Evolutionary conservation across 2,888 invertebrate genomes (phyloP).

Genomic region (Mantis religiosa): DNA sequence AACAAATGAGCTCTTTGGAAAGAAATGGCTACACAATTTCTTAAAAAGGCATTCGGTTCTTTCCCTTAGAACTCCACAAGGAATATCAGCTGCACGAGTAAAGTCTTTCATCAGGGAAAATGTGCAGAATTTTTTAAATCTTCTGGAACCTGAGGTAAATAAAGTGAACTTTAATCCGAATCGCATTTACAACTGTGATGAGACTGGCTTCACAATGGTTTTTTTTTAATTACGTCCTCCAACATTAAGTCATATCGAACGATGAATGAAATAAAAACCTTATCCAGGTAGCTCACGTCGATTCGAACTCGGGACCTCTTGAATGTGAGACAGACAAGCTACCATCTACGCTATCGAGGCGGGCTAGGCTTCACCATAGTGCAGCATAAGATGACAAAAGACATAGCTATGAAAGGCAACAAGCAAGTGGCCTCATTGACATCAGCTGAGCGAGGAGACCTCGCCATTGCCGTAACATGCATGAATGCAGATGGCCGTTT

Average conservation of each 20-base stretch:
- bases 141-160: background rate
- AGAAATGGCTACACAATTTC: constrained; percentile 29
- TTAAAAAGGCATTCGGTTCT: constrained; percentile 23
- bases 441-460: constrained; percentile 11
- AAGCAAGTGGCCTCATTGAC: constrained; percentile 6
- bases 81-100: constrained; percentile 24
- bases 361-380: too few relatives aligned
- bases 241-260: too few relatives aligned
- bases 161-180: background rate
- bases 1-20: background rate
- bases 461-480: too few relatives aligned
- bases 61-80: constrained; percentile 26
- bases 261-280: too few relatives aligned
- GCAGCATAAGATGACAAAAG: background rate
- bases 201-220: constrained; percentile 6
- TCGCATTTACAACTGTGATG: constrained; percentile 16
- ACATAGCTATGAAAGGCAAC: background rate
- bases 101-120: background rate
- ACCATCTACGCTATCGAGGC: too few relatives aligned
- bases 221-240: too few relatives aligned
- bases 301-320: too few relatives aligned
- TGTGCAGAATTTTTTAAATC: background rate
- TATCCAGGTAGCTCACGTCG: too few relatives aligned
- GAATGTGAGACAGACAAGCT: too few relatives aligned
- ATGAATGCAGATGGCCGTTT: too few relatives aligned